Conservation (phyloP, 2,888 invertebrate genomes). For the Eupithecia pulchellata region DNA sequence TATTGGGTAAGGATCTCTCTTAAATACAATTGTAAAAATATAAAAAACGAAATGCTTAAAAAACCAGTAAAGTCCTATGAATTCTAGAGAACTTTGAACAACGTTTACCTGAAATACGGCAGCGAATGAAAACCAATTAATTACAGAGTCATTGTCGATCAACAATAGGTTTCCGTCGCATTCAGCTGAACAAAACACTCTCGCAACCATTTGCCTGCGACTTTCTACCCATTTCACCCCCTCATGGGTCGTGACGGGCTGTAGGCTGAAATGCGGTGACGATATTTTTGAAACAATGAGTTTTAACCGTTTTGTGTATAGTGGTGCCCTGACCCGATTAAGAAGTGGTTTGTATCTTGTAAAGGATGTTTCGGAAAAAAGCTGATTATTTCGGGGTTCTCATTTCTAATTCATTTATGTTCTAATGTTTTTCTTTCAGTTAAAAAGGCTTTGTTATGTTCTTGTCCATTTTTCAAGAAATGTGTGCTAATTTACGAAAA, state of each 20-base stretch:
- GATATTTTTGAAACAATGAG: conserved; percentile 17
- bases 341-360: not conserved
- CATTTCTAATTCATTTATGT: not conserved
- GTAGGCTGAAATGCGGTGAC: not conserved
- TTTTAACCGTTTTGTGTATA: not conserved
- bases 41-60: not conserved
- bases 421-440: not conserved
- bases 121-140: conserved; percentile 44
- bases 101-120: conserved; percentile 30
- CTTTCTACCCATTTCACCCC: not conserved
- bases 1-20: not conserved
- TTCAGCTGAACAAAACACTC: conserved; percentile 41
- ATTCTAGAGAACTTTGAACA: conserved; percentile 18
- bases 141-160: conserved; percentile 41
- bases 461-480: not conserved
- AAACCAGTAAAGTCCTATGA: not conserved
- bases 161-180: conserved; percentile 41
- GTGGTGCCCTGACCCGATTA: conserved; percentile 3
- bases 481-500: not conserved
- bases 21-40: not conserved
- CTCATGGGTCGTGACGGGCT: conserved; percentile 11
- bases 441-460: not conserved
- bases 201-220: conserved; percentile 28
- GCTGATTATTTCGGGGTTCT: not conserved
- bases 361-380: not conserved